These are phyloP conservation scores for Enoplolaimus lenunculus DNA, from an alignment of 2,888 invertebrate genomes.

Conservation along the genomic window DNA sequence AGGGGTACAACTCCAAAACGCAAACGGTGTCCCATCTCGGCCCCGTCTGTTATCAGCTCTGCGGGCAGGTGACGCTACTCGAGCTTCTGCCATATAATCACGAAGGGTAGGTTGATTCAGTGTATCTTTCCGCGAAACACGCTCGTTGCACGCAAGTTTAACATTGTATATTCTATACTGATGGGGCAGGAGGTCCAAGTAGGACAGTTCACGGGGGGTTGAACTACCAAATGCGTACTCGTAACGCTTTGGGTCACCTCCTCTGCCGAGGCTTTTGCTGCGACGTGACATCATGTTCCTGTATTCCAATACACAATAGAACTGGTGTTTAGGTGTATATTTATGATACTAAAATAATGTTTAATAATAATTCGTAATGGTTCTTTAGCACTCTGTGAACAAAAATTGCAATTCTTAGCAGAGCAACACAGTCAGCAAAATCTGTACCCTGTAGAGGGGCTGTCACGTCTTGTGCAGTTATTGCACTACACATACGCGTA, in stretches of 20 bases:
- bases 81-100: slow-evolving; percentile 9
- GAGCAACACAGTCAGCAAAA: too few relatives aligned
- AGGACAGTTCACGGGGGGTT: slow-evolving; percentile 11
- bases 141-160: not conserved
- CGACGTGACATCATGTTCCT: not conserved
- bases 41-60: not conserved
- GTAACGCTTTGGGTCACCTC: not conserved
- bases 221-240: slow-evolving; percentile 8
- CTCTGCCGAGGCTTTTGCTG: slow-evolving; percentile 4
- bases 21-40: not conserved
- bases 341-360: too few relatives aligned
- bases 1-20: slow-evolving; percentile 1
- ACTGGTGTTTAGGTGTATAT: too few relatives aligned
- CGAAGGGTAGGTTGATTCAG: not conserved
- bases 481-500: too few relatives aligned
- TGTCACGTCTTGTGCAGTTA: too few relatives aligned
- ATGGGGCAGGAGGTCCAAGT: slow-evolving; percentile 6
- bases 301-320: too few relatives aligned
- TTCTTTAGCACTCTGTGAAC: too few relatives aligned
- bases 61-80: not conserved
- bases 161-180: slow-evolving; percentile 9
- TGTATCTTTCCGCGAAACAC: too few relatives aligned
- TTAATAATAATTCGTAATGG: too few relatives aligned
- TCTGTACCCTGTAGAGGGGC: too few relatives aligned
- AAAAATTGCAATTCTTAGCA: too few relatives aligned